Evolutionary conservation across 2,113 vertebrate genomes (phyloP).

Genomic region (Podarcis muralis): DNA sequence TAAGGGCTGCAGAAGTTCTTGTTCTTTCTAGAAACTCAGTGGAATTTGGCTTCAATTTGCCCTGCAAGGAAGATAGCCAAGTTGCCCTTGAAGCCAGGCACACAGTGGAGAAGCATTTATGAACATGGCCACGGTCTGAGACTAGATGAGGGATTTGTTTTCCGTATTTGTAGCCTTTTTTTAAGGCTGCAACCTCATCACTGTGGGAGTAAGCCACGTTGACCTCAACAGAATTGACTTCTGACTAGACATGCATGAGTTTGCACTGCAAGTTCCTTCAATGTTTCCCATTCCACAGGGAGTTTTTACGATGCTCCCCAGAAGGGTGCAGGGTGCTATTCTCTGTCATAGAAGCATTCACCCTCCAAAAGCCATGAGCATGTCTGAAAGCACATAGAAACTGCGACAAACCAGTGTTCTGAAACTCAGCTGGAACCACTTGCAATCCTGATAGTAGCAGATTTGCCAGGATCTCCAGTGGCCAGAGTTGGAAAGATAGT

Average conservation of each 20-base stretch:
- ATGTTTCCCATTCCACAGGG: background rate
- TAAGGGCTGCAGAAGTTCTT: background rate
- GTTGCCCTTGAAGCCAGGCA: background rate
- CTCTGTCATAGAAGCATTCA: constrained; percentile 26
- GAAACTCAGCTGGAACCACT: background rate
- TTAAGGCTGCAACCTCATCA: no score
- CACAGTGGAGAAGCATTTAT: background rate
- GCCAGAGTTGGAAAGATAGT: background rate
- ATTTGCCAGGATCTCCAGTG: background rate
- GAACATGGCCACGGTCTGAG: background rate
- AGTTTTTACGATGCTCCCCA: background rate
- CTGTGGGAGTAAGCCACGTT: background rate
- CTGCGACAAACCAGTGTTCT: background rate
- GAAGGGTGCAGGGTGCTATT: background rate
- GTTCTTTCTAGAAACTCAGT: no score
- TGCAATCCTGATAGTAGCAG: background rate
- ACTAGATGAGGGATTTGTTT: background rate
- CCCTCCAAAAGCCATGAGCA: background rate
- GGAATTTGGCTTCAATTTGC: background rate
- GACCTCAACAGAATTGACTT: background rate
- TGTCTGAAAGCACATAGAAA: background rate
- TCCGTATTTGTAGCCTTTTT: background rate
- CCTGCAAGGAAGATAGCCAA: background rate
- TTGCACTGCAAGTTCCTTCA: background rate
- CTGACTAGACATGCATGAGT: background rate